Conservation (phyloP, 2,113 vertebrate genomes). For the Gopherus flavomarginatus region DNA sequence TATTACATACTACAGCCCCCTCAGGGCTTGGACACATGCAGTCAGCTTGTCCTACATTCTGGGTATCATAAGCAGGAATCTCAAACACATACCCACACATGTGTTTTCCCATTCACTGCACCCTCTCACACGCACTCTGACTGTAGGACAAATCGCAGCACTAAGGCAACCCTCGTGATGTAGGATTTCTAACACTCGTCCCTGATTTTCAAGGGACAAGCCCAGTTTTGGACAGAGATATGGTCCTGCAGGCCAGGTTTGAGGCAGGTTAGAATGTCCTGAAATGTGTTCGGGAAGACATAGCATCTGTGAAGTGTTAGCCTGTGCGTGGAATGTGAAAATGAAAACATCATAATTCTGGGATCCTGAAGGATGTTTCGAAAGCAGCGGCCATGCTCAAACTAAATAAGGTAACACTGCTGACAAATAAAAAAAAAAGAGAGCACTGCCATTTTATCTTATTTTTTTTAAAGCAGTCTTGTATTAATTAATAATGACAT, state of each 20-base stretch:
- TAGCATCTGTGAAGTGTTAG: not conserved
- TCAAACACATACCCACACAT: not conserved
- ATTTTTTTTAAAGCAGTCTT: not conserved
- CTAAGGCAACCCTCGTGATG: not conserved
- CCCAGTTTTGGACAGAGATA: not conserved
- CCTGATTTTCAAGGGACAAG: not conserved
- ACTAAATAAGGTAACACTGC: not conserved
- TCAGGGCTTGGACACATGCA: not conserved
- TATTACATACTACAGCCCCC: not conserved
- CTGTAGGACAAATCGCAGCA: not conserved
- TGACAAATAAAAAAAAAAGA: conserved; percentile 56
- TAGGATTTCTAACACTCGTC: not conserved
- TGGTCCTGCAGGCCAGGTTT: rapidly evolving
- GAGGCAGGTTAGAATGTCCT: not conserved
- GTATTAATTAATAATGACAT: conserved; percentile 60
- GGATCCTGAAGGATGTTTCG: not conserved
- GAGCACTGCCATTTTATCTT: conserved; percentile 24
- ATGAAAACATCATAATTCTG: not conserved
- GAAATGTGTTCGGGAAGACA: conserved; percentile 16
- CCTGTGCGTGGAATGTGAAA: not conserved
- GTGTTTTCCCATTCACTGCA: conserved; percentile 10
- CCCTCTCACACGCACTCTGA: not conserved
- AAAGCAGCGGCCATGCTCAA: conserved; percentile 11
- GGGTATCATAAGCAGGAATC: not conserved
- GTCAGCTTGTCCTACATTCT: conserved; percentile 7